Conservation (phyloP, 2,888 invertebrate genomes). For the Beris chalybata region DNA sequence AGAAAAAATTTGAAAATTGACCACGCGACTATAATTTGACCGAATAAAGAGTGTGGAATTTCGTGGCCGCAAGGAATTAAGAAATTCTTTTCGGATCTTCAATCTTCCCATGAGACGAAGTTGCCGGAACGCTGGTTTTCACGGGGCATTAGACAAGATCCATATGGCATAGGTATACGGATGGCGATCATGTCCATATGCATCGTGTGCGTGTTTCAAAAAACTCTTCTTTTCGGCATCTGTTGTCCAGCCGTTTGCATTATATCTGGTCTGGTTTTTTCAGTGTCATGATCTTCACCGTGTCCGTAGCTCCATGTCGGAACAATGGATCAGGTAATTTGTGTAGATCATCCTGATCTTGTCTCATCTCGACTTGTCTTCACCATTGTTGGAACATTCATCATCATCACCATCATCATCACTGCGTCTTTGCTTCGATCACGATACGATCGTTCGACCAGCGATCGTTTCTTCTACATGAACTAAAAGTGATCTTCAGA, state of each 20-base stretch:
- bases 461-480: slow-evolving; percentile 28
- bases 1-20: slow-evolving; percentile 7
- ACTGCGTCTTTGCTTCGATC: slow-evolving; percentile 24
- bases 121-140: not conserved
- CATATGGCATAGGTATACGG: not conserved
- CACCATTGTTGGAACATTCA: slow-evolving; percentile 37
- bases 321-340: slow-evolving; percentile 37
- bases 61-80: slow-evolving; percentile 2
- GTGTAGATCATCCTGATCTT: slow-evolving; percentile 38
- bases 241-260: slow-evolving; percentile 2
- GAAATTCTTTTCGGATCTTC: slow-evolving; percentile 5
- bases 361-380: slow-evolving; percentile 34
- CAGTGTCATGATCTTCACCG: slow-evolving; percentile 19
- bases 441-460: slow-evolving; percentile 30
- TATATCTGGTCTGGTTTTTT: not conserved
- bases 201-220: not conserved
- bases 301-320: not conserved
- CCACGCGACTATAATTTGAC: slow-evolving; percentile 18
- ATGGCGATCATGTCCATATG: not conserved
- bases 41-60: slow-evolving; percentile 5
- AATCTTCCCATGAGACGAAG: slow-evolving; percentile 3
- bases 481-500: slow-evolving; percentile 27
- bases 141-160: not conserved
- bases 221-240: slow-evolving; percentile 12
- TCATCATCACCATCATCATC: slow-evolving; percentile 30